Conservation (phyloP, 2,797 vertebrate genomes). For the Paguma larvata region DNA sequence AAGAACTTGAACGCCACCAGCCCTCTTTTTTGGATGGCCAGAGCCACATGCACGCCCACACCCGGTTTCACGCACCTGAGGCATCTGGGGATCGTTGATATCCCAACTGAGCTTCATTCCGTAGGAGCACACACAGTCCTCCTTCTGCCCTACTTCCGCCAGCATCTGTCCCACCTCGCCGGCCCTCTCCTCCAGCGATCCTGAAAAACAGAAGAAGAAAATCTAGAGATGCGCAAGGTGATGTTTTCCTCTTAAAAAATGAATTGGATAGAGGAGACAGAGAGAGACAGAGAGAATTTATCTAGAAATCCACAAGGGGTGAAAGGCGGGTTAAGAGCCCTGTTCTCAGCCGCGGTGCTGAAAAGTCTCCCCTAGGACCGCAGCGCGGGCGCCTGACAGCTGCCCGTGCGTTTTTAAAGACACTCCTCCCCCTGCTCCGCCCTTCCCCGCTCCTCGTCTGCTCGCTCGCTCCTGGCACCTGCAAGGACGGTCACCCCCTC, state of each 20-base stretch:
- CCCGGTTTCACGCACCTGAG: slow-evolving; percentile 90
- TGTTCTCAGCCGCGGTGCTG: background rate
- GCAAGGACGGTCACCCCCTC: background rate
- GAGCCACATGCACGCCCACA: background rate
- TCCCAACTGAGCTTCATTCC: slow-evolving; percentile 97
- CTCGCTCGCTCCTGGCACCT: no score
- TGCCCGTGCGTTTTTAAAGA: background rate
- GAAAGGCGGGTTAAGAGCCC: background rate
- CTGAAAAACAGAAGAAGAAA: slow-evolving; percentile 37
- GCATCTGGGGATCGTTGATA: slow-evolving; percentile 97
- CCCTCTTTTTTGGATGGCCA: background rate
- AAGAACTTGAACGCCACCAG: background rate
- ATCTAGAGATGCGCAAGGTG: background rate
- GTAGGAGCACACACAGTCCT: slow-evolving; percentile 83
- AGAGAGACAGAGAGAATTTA: background rate
- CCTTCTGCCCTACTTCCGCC: slow-evolving; percentile 86
- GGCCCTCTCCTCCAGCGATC: background rate
- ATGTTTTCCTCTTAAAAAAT: background rate
- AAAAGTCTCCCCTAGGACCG: background rate
- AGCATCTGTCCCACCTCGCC: slow-evolving; percentile 86
- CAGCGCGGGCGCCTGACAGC: fast-evolving
- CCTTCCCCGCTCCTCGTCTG: background rate
- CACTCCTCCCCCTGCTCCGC: background rate
- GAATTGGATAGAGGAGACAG: background rate
- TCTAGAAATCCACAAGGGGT: background rate